Conservation (phyloP, 2,797 vertebrate species). For the Malacoraja senta region DNA sequence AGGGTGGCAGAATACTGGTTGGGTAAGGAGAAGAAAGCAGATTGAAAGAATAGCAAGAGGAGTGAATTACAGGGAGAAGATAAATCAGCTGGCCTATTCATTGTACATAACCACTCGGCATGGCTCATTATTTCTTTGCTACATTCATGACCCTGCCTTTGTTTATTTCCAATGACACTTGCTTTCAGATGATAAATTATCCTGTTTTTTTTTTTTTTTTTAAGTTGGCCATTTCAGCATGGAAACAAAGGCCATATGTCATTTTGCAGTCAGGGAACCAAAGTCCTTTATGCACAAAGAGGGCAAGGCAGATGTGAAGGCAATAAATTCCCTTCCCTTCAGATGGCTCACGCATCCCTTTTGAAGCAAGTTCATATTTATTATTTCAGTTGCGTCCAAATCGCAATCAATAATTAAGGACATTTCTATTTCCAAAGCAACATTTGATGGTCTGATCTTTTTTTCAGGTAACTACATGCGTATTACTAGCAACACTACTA, state of each 20-base stretch:
- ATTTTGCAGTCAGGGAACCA: neutral
- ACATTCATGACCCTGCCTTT: neutral
- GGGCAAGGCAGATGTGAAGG: neutral
- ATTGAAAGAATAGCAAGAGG: neutral
- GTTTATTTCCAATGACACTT: neutral
- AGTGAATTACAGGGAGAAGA: neutral
- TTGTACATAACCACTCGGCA: neutral
- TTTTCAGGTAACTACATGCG: neutral
- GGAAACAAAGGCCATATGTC: neutral
- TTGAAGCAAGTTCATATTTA: neutral
- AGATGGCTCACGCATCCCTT: neutral
- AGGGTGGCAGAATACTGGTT: neutral
- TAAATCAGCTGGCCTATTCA: neutral
- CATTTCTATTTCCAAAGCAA: neutral
- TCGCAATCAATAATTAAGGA: neutral
- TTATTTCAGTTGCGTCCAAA: neutral
- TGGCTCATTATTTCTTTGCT: neutral
- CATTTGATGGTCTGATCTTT: neutral
- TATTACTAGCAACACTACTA: neutral
- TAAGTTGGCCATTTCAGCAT: neutral
- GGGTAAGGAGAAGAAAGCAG: neutral
- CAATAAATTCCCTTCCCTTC: neutral
- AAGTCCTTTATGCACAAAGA: neutral
- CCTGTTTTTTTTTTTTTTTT: too few species aligned
- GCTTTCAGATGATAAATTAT: neutral